Base-by-base conservation (phyloP, 23 tunicate genomes). In the Botrylloides violaceus region DNA sequence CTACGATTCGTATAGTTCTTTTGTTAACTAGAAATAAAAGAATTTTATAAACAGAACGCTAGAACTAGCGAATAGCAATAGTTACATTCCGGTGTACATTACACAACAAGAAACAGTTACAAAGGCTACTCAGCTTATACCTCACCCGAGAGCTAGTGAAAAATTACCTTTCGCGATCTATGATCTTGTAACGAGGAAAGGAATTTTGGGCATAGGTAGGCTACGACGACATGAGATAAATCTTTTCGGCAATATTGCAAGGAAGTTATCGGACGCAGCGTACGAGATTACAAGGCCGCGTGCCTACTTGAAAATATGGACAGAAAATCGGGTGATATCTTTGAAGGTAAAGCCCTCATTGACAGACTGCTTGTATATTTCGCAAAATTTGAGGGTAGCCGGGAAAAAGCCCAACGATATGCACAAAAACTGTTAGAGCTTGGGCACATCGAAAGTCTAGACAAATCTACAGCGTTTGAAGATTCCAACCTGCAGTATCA, bases 341-440 rank as follows among this genome's bases (percentile, higher is more conserved):
- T 87, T 49, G 70, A 81, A 36, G 95, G 95, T 36, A 71, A 76
- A 66, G 95, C 83, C 3, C 57, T 87, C 29, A 76, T 87, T 34
- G 81, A 87, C 76, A 60, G 95, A 29, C 63, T 87, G 59, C 50
- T 87, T 33, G 77, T 87, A 4, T 87, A 87, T 36, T 87, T 77
- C 59, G 63, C 80, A 35, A 87, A 87, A 60, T 87, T 87, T 66
- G 95, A 87, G 36, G 95, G 95, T 1, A 75, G 82, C n/a, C 73
- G 95, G 28, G 82, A 71, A 26, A 80, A 73, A 62, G 95, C 95
- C 20, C 73, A 61, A 32, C 70, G 71, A 7, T 87, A 87, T 49
- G 95, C 95, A 36, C 95, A 87, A 47, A 87, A 87, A 29, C 86
- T 87, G 2, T 76, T 87, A 19, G 95, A 87, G 63, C 72, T 87